Percentiles rank a stretch among this genome's conserved stretches.
These are phyloP conservation scores for Sardinella longiceps DNA, from an alignment of 2,797 vertebrate species.

Conservation along the genomic window DNA sequence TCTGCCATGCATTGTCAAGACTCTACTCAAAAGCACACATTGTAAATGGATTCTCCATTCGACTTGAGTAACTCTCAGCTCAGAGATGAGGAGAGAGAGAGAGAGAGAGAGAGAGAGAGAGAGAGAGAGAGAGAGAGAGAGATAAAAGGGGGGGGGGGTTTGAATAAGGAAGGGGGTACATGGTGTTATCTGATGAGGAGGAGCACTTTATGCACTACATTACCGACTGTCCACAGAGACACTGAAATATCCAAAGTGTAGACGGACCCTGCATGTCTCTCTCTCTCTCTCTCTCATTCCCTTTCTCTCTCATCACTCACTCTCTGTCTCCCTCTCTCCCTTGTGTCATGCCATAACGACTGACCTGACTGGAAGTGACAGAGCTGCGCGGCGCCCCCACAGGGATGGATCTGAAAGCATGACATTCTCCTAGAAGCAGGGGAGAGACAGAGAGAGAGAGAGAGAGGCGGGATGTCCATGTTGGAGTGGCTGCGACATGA, in stretches of 20 bases:
- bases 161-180: slow-evolving; percentile 67
- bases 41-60: slow-evolving; percentile 97
- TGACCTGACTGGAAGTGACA: slow-evolving; percentile 92
- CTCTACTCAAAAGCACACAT: slow-evolving; percentile 93
- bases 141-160: neutral
- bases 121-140: slow-evolving; percentile 52
- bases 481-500: neutral
- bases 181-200: slow-evolving; percentile 86
- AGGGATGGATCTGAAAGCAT: slow-evolving; percentile 82
- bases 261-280: neutral
- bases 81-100: slow-evolving; percentile 60
- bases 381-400: slow-evolving; percentile 67
- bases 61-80: slow-evolving; percentile 91
- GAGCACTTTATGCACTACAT: slow-evolving; percentile 87
- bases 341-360: slow-evolving; percentile 74
- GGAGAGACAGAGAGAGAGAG: neutral
- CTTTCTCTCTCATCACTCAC: neutral
- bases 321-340: neutral
- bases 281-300: neutral
- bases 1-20: slow-evolving; percentile 98
- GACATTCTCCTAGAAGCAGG: slow-evolving; percentile 68
- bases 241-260: slow-evolving; percentile 17
- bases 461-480: neutral
- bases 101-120: neutral
- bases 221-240: slow-evolving; percentile 84